Evolutionary conservation across 2,797 vertebrate species (phyloP).

Genomic region (Acrossocheilus wenchowensis): DNA sequence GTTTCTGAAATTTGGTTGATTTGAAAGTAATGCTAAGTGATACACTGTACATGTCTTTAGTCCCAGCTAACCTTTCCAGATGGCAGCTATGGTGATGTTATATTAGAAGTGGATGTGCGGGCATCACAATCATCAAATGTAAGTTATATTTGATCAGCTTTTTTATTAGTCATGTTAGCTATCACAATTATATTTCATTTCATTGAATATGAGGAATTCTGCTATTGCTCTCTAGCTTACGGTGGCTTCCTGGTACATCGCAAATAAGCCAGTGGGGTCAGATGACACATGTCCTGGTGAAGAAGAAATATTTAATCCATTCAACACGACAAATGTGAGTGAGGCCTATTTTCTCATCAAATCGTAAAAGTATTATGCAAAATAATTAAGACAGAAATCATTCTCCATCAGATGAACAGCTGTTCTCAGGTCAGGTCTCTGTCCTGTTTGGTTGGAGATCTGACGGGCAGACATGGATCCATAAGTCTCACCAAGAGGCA

Average conservation of each 20-base stretch:
- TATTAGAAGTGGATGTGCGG: conserved; percentile 66
- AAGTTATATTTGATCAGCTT: conserved; percentile 46
- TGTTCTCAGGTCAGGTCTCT: conserved; percentile 71
- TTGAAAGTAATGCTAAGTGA: not conserved
- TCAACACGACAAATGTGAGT: conserved; percentile 75
- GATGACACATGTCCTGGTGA: conserved; percentile 56
- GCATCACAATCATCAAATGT: conserved; percentile 54
- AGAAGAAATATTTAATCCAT: conserved; percentile 76
- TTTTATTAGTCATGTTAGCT: not conserved
- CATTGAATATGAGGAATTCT: not conserved
- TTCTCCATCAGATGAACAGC: conserved; percentile 64
- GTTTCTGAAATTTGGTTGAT: too few relatives aligned
- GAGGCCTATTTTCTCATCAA: not conserved
- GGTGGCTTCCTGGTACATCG: conserved; percentile 69
- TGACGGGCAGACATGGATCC: conserved; percentile 72
- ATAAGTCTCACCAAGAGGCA: conserved; percentile 67
- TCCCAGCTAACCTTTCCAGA: conserved; percentile 77
- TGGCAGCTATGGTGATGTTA: conserved; percentile 72
- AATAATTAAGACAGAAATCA: not conserved
- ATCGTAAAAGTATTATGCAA: not conserved
- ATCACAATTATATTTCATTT: not conserved
- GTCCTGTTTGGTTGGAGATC: conserved; percentile 79
- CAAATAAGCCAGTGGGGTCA: not conserved
- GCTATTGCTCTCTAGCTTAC: conserved; percentile 55
- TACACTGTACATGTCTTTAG: conserved; percentile 62